Evolutionary conservation across 2,888 invertebrate genomes (phyloP).

Genomic region (Volucella inanis): DNA sequence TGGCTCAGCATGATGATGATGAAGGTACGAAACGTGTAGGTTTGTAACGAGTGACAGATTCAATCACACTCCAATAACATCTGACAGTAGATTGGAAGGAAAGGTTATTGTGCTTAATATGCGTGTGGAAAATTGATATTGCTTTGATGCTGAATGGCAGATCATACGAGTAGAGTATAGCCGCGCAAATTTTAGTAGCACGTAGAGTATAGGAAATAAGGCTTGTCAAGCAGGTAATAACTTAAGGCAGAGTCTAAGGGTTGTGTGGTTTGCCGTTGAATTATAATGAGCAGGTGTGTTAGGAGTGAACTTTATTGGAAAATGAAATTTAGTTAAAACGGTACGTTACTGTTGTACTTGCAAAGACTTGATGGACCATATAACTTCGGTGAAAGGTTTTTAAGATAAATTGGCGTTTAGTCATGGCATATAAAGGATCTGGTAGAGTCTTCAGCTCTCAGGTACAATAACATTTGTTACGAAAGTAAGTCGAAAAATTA

Average conservation of each 20-base stretch:
- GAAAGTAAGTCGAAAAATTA: too few species aligned
- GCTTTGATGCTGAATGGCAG: conserved; percentile 15
- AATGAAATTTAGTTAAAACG: too few species aligned
- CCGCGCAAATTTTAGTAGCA: not conserved
- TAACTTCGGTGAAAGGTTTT: too few species aligned
- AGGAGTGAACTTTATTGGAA: not conserved
- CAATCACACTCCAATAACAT: conserved; percentile 53
- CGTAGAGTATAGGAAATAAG: not conserved
- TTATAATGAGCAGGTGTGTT: not conserved
- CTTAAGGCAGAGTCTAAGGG: not conserved
- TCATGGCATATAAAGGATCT: too few species aligned
- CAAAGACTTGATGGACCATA: too few species aligned
- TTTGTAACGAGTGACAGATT: conserved; percentile 71
- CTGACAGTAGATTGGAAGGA: conserved; percentile 3
- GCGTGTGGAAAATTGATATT: conserved; percentile 59
- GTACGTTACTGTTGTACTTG: too few species aligned
- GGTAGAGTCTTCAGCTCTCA: too few species aligned
- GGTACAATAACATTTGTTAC: too few species aligned
- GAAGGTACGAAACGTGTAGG: conserved; percentile 26
- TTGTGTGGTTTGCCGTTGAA: conserved; percentile 5
- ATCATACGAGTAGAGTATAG: too few species aligned
- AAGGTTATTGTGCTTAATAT: conserved; percentile 31
- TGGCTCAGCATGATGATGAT: conserved; percentile 34
- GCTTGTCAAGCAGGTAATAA: conserved; percentile 15
- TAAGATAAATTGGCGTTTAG: too few species aligned